Evolutionary conservation across 2,797 vertebrate genomes (phyloP).

Genomic region (Brachymystax lenok): DNA sequence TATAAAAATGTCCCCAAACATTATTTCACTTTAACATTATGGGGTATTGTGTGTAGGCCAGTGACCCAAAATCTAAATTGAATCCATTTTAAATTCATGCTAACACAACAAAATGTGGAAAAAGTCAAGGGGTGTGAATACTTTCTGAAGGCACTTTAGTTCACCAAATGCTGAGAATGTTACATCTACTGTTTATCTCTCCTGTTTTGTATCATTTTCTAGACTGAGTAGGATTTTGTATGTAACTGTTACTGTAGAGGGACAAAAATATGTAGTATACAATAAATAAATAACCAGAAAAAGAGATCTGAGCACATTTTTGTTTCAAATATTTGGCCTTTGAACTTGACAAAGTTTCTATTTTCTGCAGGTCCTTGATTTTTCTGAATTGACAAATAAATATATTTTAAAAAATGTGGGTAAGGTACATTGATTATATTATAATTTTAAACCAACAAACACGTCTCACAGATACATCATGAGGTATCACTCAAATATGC

Average conservation of each 20-base stretch:
- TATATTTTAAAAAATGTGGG: no score
- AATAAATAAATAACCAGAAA: background rate
- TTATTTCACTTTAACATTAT: no score
- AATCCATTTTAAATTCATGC: no score
- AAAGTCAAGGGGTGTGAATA: no score
- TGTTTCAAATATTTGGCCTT: background rate
- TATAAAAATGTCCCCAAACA: no score
- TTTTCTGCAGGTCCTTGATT: background rate
- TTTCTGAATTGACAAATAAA: background rate
- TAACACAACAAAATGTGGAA: no score
- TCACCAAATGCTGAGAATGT: background rate
- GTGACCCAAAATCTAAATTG: no score
- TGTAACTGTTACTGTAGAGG: background rate
- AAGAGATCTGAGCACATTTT: background rate
- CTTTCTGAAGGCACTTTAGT: background rate
- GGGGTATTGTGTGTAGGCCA: no score
- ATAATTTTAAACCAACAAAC: background rate
- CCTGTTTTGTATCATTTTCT: background rate
- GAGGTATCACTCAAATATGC: background rate
- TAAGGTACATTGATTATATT: background rate
- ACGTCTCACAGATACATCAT: background rate
- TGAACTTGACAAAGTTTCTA: background rate
- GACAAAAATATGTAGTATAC: no score
- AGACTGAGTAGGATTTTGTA: slow-evolving; percentile 6
- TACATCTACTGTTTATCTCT: background rate